Percentiles rank a stretch among this genome's conserved stretches.
phyloP scores from a whole-genome alignment of 2,888 invertebrate species.

The Odontomyia ornata region DNA sequence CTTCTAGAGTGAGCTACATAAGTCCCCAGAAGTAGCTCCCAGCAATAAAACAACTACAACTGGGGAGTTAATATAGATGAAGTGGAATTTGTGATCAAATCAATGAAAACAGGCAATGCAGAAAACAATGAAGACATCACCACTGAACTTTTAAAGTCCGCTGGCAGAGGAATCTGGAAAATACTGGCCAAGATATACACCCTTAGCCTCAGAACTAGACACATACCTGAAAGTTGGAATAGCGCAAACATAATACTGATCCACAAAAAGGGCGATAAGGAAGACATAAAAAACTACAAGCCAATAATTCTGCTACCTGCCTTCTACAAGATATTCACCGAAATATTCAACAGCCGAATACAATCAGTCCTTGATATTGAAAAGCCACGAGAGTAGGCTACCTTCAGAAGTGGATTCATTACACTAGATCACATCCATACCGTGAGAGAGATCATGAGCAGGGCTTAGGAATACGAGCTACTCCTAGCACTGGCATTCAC shows the following conservation, averaged over 20 bases:
- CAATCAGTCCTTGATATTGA: slow-evolving; percentile 48
- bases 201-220: not conserved
- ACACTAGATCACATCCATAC: not conserved
- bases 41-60: not conserved
- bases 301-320: slow-evolving; percentile 52
- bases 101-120: too few relatives aligned
- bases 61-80: not conserved
- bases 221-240: slow-evolving; percentile 47
- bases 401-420: not conserved
- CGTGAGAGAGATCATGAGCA: not conserved
- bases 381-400: slow-evolving; percentile 50
- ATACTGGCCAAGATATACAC: not conserved
- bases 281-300: slow-evolving; percentile 51
- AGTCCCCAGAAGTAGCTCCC: not conserved
- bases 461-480: not conserved
- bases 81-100: too few relatives aligned
- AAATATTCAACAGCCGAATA: slow-evolving; percentile 50
- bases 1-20: too few relatives aligned
- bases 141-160: not conserved
- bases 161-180: too few relatives aligned
- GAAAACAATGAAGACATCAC: not conserved
- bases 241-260: slow-evolving; percentile 46
- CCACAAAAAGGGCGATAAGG: slow-evolving; percentile 41
- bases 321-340: slow-evolving; percentile 53
- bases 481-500: not conserved